A percentile compares a stretch with the other conserved stretches of the same genome.
Conservation (phyloP, 1,140 invertebrate genomes). For the Brachionus koreanus region DNA sequence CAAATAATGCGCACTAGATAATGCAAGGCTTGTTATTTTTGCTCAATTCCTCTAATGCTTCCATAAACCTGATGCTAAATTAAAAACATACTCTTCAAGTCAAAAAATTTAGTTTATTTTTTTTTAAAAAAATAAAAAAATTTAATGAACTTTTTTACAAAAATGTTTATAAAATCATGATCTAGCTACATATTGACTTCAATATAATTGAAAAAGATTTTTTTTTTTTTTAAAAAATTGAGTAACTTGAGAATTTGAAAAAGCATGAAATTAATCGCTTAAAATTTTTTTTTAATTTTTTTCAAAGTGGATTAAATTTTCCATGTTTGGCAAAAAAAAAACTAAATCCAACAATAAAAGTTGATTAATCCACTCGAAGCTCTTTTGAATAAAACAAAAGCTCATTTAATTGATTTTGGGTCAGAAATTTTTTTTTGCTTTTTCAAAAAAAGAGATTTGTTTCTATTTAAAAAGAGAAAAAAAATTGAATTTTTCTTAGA, state of each 20-base stretch:
- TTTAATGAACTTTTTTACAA: too few relatives aligned
- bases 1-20: neutral
- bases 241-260: neutral
- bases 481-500: neutral
- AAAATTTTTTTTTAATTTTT: neutral
- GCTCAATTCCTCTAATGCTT: too few relatives aligned
- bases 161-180: too few relatives aligned
- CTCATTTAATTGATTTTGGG: neutral
- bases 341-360: neutral
- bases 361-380: neutral
- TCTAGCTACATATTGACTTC: neutral
- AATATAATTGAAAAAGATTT: neutral
- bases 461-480: neutral
- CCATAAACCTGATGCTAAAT: too few relatives aligned
- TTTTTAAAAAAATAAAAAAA: too few relatives aligned
- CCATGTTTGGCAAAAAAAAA: neutral
- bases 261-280: neutral
- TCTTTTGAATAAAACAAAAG: neutral
- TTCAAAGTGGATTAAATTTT: neutral
- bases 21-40: too few relatives aligned
- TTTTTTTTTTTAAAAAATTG: neutral
- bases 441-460: neutral
- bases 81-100: too few relatives aligned
- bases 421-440: neutral
- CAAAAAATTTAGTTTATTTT: too few relatives aligned